Conservation (phyloP, 2,113 vertebrate species). For the Nansenia antarctica region DNA sequence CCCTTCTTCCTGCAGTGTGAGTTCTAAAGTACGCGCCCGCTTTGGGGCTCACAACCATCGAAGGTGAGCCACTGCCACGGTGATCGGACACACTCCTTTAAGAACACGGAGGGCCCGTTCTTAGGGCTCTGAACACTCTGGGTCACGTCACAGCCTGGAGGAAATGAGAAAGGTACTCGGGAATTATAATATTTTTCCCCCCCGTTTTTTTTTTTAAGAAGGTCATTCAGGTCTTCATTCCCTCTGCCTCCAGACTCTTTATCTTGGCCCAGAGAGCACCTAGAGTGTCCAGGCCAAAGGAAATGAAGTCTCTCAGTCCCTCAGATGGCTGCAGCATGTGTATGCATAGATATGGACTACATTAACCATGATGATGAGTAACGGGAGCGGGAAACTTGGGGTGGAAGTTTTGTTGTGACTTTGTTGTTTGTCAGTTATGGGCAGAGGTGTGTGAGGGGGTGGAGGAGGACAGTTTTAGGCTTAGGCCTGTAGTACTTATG, state of each 20-base stretch:
- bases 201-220: conserved; percentile 21
- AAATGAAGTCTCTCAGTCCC: conserved; percentile 39
- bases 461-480: too few species aligned
- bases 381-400: not conserved
- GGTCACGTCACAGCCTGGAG: conserved; percentile 1
- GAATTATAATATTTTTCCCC: conserved; percentile 12
- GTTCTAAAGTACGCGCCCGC: conserved; percentile 27
- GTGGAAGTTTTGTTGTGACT: not conserved
- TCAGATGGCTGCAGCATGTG: conserved; percentile 40
- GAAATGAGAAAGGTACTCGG: not conserved
- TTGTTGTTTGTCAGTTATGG: not conserved
- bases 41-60: conserved; percentile 23
- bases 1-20: conserved; percentile 20
- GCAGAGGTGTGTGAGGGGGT: not conserved
- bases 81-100: conserved; percentile 17
- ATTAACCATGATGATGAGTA: not conserved
- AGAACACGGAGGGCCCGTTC: conserved; percentile 22
- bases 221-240: too few species aligned
- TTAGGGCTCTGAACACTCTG: not conserved
- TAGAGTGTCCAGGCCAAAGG: conserved; percentile 44
- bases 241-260: conserved; percentile 55
- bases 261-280: conserved; percentile 61
- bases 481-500: not conserved
- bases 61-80: conserved; percentile 12
- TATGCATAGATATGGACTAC: conserved; percentile 45